phyloP scores from a whole-genome alignment of 2,888 invertebrate species.

The Polydrusus tereticollis region DNA sequence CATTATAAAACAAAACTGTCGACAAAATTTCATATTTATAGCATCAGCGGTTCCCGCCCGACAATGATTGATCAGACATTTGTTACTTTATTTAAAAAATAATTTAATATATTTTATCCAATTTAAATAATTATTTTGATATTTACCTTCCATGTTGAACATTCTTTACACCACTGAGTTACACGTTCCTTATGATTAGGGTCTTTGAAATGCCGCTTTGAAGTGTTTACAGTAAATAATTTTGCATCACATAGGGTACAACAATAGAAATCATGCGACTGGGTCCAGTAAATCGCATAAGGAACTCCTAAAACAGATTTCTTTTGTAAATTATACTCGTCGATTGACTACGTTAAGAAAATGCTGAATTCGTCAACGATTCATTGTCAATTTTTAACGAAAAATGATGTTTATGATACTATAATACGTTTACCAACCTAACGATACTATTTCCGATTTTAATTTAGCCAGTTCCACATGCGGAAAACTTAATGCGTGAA shows the following conservation, averaged over 20 bases:
- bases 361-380: too few relatives aligned
- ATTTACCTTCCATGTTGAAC: constrained; percentile 15
- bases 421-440: constrained; percentile 22
- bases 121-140: too few relatives aligned
- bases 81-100: too few relatives aligned
- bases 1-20: too few relatives aligned
- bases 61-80: too few relatives aligned
- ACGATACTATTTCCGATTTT: constrained; percentile 1
- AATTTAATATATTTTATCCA: too few relatives aligned
- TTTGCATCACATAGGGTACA: constrained; percentile 5
- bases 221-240: background rate
- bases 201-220: background rate
- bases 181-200: background rate
- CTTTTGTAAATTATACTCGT: too few relatives aligned
- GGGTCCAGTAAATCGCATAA: constrained; percentile 10
- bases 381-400: too few relatives aligned
- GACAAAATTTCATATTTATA: too few relatives aligned
- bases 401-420: too few relatives aligned
- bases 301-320: constrained; percentile 10
- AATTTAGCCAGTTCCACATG: constrained; percentile 13
- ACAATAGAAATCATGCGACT: background rate
- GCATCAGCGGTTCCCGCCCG: too few relatives aligned
- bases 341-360: too few relatives aligned
- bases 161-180: constrained; percentile 1
- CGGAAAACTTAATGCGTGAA: background rate